Evolutionary conservation across 2,113 vertebrate genomes (phyloP), one percentile per base, ranked within the genome.

Genomic region (Promerops cafer): DNA sequence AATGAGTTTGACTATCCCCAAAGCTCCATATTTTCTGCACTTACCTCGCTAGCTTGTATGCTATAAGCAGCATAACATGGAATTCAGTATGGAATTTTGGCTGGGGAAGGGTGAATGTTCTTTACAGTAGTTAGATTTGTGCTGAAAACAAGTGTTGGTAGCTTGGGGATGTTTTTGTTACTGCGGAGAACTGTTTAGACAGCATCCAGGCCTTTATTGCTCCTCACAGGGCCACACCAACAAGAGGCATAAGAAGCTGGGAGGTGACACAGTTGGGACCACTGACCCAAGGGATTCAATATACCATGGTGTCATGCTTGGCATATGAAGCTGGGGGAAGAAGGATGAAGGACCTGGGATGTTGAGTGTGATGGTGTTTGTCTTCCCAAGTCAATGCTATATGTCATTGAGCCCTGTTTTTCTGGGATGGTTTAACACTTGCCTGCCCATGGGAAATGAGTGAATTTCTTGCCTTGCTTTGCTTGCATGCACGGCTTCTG

Each of bases 201-300:
- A 22, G 35, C 22, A 70, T 33, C 40, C 42, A 15, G 15, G 31
- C 13, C 27, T 63, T 37, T 28, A 35, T n/a, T 54, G 8, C 21
- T 61, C n/a, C 42, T 40, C 31, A 40, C 1, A 1, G 26, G 10
- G 61, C 17, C 15, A 5, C 30, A 61, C 8, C 7, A 47, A 69
- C 7, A 21, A 60, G 61, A 14, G 26, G 30, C 40, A 68, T 11
- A 54, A 47, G 30, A 35, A 35, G 9, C 0, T 76, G 14, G 28
- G 17, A 69, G 10, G 26, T 17, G 12, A 56, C 63, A 35, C 7
- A 54, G 15, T 4, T 0, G 0, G 40, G 22, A 33, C 15, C 42
- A 47, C 11, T 4, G 17, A 23, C 15, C 40, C 54, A 23, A 40
- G 40, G 16, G 24, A 31, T 54, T 47, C 33, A 33, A 16, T 27